Base-by-base conservation (phyloP, 1,140 invertebrate genomes). In the Diuraphis noxia region DNA sequence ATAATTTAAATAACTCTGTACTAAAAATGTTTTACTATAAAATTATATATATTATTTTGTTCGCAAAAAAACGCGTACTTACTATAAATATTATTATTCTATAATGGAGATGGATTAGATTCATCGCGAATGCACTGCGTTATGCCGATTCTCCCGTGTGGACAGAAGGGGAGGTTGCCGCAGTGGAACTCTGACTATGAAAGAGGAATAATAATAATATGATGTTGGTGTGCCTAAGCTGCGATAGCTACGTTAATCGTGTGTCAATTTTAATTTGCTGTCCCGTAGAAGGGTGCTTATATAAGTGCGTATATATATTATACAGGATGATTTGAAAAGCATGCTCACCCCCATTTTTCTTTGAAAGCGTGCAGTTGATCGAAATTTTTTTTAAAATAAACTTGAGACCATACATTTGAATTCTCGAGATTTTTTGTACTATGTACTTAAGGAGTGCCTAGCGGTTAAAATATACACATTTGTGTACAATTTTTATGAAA, bases 241-340 rank as follows among this genome's bases (percentile, higher is more conserved):
- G 13, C 25, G 86, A 38, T 25, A 13, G 40, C 81, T 30, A 82
- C 36, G 86, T 88, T 88, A 72, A 88, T 88, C 86, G 56, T 41
- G 87, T 89, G 87, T 89, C 87, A 77, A 89, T 89, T 89, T 89
- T 89, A 89, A 89, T 89, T 89, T 89, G 25, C 25, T 38, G n/a
- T 85, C 40, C 10, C 3, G 25, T 10, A 38, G 21, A 13, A 30
- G 25, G 10, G 23, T 41, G 13, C 25, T 21, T 8, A 8, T 36
- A 36, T 36, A 49, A 49, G 19, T 82, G 25, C 40, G 19, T 34
- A n/a, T n/a, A 30, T n/a, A 41, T 25, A 86, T 52, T 36, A 38
- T 38, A 23, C 30, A 49, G 56, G 13, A n/a, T 72, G n/a, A 72
- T 72, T 17, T n/a, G 13, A 10, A 0, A 30, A 36, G 6, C 21